Base-by-base conservation (phyloP, 2,888 invertebrate species). In the Euzophera pinguis region DNA sequence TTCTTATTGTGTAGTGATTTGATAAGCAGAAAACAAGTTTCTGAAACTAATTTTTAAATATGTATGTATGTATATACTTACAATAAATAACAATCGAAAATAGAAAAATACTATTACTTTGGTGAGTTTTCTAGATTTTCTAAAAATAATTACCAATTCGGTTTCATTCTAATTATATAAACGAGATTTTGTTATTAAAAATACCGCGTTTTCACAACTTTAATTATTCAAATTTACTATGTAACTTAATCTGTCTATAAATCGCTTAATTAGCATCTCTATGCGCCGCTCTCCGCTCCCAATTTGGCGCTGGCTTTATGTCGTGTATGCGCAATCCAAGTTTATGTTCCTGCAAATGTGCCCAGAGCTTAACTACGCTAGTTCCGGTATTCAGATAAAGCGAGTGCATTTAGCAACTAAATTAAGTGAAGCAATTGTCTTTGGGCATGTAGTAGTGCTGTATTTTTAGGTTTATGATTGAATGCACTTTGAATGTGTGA, bases 361-460 rank as follows among this genome's bases (percentile, higher is more conserved):
- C 59, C 60, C 62, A 42, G 16, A 63, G 71, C 67, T 72, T 71
- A 69, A 67, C 66, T 58, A 58, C 56, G 53, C 61, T 60, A 60
- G 61, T 63, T 64, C 64, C 54, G 59, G 65, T 69, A 71, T 75
- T 73, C 71, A 77, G 71, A 75, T 74, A 73, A 64, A 61, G 53
- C 50, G 55, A 52, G 59, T 70, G 73, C 67, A 78, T 66, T 69
- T 69, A 57, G 61, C 64, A 64, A 63, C 68, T 35, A 71, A 79
- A 79, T 79, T 76, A 71, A 73, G 45, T 32, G 14, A 45, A 8
- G 62, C 64, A 67, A 69, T 67, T 68, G 65, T 67, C 64, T 63
- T 3, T 14, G 10, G 5, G 39, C 16, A 9, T 32, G 5, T 32
- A 32, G 32, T 8, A 43, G 9, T 29, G 9, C 13, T 43, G 13